Evolutionary conservation across 2,113 vertebrate genomes (phyloP).

Genomic region (Peromyscus leucopus): DNA sequence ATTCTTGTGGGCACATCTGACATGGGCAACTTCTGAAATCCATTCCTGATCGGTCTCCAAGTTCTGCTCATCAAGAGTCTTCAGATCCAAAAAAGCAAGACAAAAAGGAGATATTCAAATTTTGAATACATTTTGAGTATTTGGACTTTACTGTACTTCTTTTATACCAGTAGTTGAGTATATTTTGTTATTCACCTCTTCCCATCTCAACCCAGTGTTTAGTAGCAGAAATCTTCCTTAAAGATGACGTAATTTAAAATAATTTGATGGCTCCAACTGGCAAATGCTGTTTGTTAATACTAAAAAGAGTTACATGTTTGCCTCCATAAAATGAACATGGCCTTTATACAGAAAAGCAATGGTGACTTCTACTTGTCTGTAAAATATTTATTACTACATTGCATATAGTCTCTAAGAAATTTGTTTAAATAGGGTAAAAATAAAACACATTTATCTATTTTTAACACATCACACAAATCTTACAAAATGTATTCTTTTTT

Average conservation of each 20-base stretch:
- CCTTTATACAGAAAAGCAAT: neutral
- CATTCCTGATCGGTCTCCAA: neutral
- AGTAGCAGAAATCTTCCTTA: neutral
- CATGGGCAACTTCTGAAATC: neutral
- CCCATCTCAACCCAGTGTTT: neutral
- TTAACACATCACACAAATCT: neutral
- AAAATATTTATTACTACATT: constrained; percentile 13
- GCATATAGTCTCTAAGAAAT: neutral
- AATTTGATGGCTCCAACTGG: neutral
- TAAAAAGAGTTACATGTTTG: neutral
- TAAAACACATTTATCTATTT: constrained; percentile 44
- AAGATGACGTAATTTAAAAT: neutral
- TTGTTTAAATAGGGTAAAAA: constrained; percentile 36
- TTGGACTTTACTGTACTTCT: neutral
- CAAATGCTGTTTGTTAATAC: neutral
- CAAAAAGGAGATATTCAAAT: neutral
- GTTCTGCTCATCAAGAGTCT: neutral
- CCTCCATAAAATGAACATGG: neutral
- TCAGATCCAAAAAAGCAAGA: neutral
- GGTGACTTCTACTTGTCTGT: neutral
- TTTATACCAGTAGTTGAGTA: neutral
- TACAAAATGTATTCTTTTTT: constrained; percentile 17
- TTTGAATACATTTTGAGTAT: neutral
- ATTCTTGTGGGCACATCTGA: neutral
- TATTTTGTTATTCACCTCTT: neutral